Evolutionary conservation across 2,797 vertebrate genomes (phyloP).

Genomic region (Rhadinocentrus ornatus): DNA sequence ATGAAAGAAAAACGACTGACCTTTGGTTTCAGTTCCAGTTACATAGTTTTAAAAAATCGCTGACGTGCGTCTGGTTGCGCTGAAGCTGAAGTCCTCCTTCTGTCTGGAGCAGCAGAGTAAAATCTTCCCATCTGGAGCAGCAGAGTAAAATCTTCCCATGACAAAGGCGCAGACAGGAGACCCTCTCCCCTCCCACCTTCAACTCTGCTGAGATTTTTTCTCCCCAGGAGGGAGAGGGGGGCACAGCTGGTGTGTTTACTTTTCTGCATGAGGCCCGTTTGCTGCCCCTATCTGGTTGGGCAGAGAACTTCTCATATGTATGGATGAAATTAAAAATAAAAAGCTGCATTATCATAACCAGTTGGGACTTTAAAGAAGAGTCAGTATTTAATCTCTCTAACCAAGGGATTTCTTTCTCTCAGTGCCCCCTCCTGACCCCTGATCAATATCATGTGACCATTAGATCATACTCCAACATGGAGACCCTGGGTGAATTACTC

Average conservation of each 20-base stretch:
- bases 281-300: slow-evolving; percentile 63
- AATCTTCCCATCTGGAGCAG: slow-evolving; percentile 67
- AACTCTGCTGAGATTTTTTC: slow-evolving; percentile 59
- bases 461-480: slow-evolving; percentile 18
- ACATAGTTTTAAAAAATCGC: slow-evolving; percentile 40
- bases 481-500: slow-evolving; percentile 7
- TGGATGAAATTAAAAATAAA: neutral
- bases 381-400: neutral
- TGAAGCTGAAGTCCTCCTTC: slow-evolving; percentile 32
- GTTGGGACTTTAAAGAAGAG: neutral
- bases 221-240: slow-evolving; percentile 15
- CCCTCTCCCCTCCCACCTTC: slow-evolving; percentile 67
- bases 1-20: slow-evolving; percentile 61
- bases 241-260: slow-evolving; percentile 29
- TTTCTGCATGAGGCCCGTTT: slow-evolving; percentile 24
- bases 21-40: slow-evolving; percentile 62
- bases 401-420: neutral
- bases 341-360: neutral
- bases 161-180: slow-evolving; percentile 78
- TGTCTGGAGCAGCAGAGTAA: slow-evolving; percentile 41
- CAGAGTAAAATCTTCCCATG: slow-evolving; percentile 70
- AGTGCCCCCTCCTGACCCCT: slow-evolving; percentile 26
- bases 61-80: neutral
- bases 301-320: slow-evolving; percentile 10
- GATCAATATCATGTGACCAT: slow-evolving; percentile 50